Percentiles rank a stretch among this genome's conserved stretches.
phyloP scores from a whole-genome alignment of 2,888 invertebrate species.

The Calliopum simillimum region DNA sequence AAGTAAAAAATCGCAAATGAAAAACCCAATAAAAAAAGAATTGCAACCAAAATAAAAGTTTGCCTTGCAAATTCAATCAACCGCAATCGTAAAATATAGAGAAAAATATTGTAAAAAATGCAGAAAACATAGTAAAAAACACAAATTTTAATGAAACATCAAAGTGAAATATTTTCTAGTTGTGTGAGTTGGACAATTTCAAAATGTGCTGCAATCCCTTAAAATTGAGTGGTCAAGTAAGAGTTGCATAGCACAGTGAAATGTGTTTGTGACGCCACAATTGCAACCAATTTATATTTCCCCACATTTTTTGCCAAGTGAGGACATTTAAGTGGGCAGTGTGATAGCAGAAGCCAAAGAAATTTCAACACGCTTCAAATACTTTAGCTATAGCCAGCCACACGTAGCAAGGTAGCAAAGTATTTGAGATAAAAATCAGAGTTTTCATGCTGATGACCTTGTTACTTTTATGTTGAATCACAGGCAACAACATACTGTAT shows the following conservation, averaged over 20 bases:
- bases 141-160: neutral
- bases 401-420: too few relatives aligned
- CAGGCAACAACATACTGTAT: too few relatives aligned
- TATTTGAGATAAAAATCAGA: too few relatives aligned
- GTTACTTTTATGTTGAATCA: too few relatives aligned
- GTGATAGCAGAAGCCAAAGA: too few relatives aligned
- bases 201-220: neutral
- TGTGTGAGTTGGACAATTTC: neutral
- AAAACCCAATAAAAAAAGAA: neutral
- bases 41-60: constrained; percentile 10
- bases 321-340: too few relatives aligned
- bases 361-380: too few relatives aligned
- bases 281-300: constrained; percentile 26
- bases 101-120: neutral
- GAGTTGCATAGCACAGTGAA: neutral
- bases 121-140: neutral
- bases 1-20: neutral
- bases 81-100: constrained; percentile 9
- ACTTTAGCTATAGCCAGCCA: too few relatives aligned
- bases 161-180: neutral
- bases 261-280: constrained; percentile 14
- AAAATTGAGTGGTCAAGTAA: neutral
- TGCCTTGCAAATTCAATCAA: constrained; percentile 21
- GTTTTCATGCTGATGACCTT: too few relatives aligned
- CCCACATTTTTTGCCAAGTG: too few relatives aligned